Evolutionary conservation across 35 echinoderm and acorn worm species (phyloP), one percentile per base, ranked within the genome.

Genomic region (Holothuria glaberrima): DNA sequence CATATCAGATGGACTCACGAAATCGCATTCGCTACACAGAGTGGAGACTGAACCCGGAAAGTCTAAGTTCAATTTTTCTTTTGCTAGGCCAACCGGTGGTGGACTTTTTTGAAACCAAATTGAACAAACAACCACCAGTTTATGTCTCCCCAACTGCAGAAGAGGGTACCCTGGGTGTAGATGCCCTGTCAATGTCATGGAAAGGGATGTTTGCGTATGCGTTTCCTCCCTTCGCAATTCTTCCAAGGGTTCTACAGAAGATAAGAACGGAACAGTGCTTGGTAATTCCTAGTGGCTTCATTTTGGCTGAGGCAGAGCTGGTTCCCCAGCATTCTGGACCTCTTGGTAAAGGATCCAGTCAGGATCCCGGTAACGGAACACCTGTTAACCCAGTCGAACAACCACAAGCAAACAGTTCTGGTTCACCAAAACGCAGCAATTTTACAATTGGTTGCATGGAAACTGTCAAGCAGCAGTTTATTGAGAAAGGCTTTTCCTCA

Each of bases 181-280:
- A 86, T 61, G 82, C 83, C 19, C 46, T 86, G 12, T 67, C 83
- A n/a, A 16, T 86, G 17, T 14, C 12, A 20, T 86, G 83, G 83
- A 12, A 68, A 2, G 31, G 24, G 12, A 20, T 66, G 60, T 63
- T 67, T 22, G 58, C 31, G 10, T 86, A 86, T 86, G 83, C 83
- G 10, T 86, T 86, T 86, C 82, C 82, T 34, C 82, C 82, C 17
- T 58, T 63, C 82, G 20, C 26, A 3, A 16, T 86, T 17, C 12
- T 86, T 36, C 50, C 50, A 59, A 86, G 30, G 48, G 82, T 86
- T 17, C 59, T 86, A 9, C 82, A 86, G 30, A 86, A 64, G 82
- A n/a, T n/a, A n/a, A n/a, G n/a, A n/a, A n/a, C n/a, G n/a, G n/a
- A 54, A 86, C 22, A 86, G 41, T 54, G 33, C 22, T 54, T 54